Evolutionary conservation across 2,888 invertebrate species (phyloP).

Genomic region (Hipparchia sbordonii): DNA sequence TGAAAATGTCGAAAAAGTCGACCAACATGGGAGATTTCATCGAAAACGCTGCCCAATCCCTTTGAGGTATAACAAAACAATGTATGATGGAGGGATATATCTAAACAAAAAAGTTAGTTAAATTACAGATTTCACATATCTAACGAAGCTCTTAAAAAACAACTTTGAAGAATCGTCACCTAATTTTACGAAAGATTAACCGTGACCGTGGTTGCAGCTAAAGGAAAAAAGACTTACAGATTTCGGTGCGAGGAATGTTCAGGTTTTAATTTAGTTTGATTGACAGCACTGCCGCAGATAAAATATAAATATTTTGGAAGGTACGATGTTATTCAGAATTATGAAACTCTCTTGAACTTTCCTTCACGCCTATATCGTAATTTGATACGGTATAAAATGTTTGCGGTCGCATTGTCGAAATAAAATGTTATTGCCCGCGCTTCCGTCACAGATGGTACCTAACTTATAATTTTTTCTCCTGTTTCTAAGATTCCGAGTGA

Average conservation of each 20-base stretch:
- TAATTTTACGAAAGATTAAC: conserved; percentile 10
- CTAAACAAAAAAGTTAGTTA: too few species aligned
- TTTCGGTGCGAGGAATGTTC: conserved; percentile 14
- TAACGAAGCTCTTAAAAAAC: too few species aligned
- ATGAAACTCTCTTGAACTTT: conserved; percentile 34
- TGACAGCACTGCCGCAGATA: conserved; percentile 19
- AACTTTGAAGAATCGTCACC: background rate
- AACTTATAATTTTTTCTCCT: too few species aligned
- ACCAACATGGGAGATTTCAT: too few species aligned
- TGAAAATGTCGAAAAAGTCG: too few species aligned
- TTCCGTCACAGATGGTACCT: background rate
- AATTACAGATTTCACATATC: too few species aligned
- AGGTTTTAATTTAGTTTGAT: conserved; percentile 19
- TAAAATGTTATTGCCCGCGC: background rate
- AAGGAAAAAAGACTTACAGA: conserved; percentile 1
- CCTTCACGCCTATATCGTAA: conserved; percentile 56
- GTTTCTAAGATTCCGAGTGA: too few species aligned
- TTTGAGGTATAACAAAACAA: too few species aligned
- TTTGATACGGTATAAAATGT: conserved; percentile 54
- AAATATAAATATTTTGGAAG: conserved; percentile 13
- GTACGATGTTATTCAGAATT: conserved; percentile 23
- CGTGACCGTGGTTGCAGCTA: background rate
- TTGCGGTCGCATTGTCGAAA: conserved; percentile 48
- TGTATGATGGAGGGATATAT: too few species aligned
- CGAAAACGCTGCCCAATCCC: too few species aligned